A percentile compares a stretch with the other conserved stretches of the same genome.
Evolutionary conservation across 2,888 invertebrate species (phyloP).

Genomic region (Papilio elwesi): DNA sequence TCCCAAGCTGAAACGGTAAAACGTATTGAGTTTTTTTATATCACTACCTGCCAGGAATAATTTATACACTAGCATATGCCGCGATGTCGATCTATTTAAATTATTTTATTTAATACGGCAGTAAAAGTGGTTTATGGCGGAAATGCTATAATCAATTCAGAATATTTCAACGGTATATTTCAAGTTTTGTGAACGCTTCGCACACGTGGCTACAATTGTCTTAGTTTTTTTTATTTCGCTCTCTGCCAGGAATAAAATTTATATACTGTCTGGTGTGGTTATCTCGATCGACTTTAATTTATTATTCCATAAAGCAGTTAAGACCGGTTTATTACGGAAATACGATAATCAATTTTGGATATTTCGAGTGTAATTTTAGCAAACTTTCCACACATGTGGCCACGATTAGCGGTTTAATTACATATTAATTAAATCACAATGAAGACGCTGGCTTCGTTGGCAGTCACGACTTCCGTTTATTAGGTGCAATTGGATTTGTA

Average conservation of each 20-base stretch:
- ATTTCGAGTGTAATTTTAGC: conserved; percentile 13
- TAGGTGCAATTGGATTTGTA: conserved; percentile 45
- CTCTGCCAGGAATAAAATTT: conserved; percentile 15
- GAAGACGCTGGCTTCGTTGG: conserved; percentile 39
- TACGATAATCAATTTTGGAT: conserved; percentile 25
- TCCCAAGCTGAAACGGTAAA: conserved; percentile 58
- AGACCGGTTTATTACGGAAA: conserved; percentile 27
- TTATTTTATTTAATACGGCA: conserved; percentile 28
- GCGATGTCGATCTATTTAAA: conserved; percentile 3
- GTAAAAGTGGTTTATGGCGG: conserved; percentile 32
- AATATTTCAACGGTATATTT: conserved; percentile 9
- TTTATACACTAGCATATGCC: conserved; percentile 19
- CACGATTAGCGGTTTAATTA: conserved; percentile 2
- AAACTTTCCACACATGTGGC: conserved; percentile 18
- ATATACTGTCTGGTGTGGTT: not conserved
- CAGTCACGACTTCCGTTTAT: conserved; percentile 49
- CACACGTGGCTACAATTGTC: conserved; percentile 16
- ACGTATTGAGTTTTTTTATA: conserved; percentile 25
- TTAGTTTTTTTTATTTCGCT: conserved; percentile 22
- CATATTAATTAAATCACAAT: conserved; percentile 39
- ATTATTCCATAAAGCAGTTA: conserved; percentile 25
- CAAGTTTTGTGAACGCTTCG: not conserved
- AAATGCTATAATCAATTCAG: conserved; percentile 26
- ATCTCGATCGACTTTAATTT: conserved; percentile 19
- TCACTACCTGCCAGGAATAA: conserved; percentile 26